Percentiles rank a stretch among this genome's conserved stretches.
These are phyloP conservation scores for Regulus satrapa DNA, from an alignment of 2,113 vertebrate species.

Conservation along the genomic window DNA sequence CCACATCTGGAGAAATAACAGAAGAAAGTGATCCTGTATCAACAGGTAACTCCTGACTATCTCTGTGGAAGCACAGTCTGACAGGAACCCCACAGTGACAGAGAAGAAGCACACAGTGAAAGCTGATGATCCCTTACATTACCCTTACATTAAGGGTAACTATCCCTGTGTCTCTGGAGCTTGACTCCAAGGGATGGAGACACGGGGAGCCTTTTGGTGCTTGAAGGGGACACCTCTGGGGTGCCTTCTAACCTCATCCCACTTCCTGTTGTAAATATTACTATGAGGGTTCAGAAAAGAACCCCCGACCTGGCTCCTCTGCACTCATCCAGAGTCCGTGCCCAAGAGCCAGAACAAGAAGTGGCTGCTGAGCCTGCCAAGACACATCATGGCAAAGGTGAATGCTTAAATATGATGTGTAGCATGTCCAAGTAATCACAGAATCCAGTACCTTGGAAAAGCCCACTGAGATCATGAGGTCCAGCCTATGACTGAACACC, in stretches of 20 bases:
- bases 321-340: too few species aligned
- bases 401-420: neutral
- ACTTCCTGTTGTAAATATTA: neutral
- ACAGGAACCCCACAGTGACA: neutral
- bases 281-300: neutral
- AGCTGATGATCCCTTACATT: accelerated
- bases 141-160: neutral
- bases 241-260: neutral
- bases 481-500: neutral
- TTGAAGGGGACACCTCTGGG: accelerated
- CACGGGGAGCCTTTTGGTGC: neutral
- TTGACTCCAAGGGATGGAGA: neutral
- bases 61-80: neutral
- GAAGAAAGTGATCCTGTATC: neutral
- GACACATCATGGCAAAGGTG: neutral
- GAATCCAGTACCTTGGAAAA: neutral
- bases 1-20: neutral
- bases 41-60: neutral
- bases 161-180: neutral
- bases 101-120: neutral
- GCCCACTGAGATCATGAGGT: neutral
- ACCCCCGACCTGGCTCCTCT: neutral
- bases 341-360: neutral
- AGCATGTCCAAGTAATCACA: neutral
- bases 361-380: neutral